Evolutionary conservation across 2,113 vertebrate genomes (phyloP), one percentile per base, ranked within the genome.

Genomic region (Osmerus eperlanus): DNA sequence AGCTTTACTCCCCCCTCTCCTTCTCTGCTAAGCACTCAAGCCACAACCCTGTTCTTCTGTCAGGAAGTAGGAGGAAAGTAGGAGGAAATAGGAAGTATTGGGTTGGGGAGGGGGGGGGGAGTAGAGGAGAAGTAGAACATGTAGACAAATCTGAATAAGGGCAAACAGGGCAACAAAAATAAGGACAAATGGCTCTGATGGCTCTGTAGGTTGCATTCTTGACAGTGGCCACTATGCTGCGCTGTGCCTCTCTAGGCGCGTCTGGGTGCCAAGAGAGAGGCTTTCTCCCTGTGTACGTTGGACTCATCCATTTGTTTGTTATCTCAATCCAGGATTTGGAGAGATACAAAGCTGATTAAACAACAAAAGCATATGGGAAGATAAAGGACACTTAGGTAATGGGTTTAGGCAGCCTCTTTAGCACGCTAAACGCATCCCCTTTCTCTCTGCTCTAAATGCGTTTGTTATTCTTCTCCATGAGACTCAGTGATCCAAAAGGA

Each of bases 321-420:
- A 93, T 94, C 91, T 94, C 91, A 90, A 83, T 91, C 90, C 91
- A 86, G 90, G 92, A 93, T 94, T 94, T 94, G 87, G 87, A 80
- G 87, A 91, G 92, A 94, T 93, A 92, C 91, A 93, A 93, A 95
- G 92, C 93, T 94, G 94, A 95, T 95, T 93, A 95, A 77, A 84
- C 86, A 82, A 91, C 92, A 92, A 93, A 91, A 94, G 91, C 92
- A 93, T 92, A 91, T 90, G 91, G 90, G 73, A 36, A 75, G 91
- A 90, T 92, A 92, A 93, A 91, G 86, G 87, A 92, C 88, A 92
- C 93, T 94, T 93, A 90, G 90, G 86, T 95, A 95, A 94, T 94
- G 90, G 91, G 91, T 90, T 94, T 94, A 92, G 81, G 81, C 3
- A 0, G 90, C 78, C 87, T 87, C 82, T 92, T 92, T 91, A 89